Evolutionary conservation across 2,113 vertebrate species (phyloP).

Genomic region (Mustelus asterias): DNA sequence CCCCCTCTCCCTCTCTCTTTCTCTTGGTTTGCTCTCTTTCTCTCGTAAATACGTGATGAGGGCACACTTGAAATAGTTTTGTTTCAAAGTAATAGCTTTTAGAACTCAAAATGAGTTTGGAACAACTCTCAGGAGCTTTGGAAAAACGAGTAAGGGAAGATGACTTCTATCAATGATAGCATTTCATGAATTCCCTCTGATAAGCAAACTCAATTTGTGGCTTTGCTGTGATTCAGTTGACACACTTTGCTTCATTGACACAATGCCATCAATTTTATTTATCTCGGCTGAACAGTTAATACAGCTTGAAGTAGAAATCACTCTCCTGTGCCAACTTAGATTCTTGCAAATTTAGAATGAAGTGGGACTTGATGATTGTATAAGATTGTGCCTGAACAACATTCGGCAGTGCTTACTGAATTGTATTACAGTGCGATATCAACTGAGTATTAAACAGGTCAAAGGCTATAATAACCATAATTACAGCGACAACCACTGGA

Average conservation of each 20-base stretch:
- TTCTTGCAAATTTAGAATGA: constrained; percentile 27
- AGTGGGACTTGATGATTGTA: neutral
- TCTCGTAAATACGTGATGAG: neutral
- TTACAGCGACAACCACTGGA: too few relatives aligned
- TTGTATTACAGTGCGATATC: neutral
- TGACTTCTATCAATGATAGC: neutral
- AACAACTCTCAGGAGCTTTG: neutral
- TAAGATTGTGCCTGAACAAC: neutral
- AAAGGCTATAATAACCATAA: neutral
- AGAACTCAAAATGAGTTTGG: neutral
- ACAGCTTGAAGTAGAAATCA: constrained; percentile 26
- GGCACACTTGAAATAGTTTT: neutral
- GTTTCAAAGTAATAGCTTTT: neutral
- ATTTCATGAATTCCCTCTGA: neutral
- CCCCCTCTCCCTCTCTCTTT: neutral
- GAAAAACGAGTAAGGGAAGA: neutral
- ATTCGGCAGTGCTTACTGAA: neutral
- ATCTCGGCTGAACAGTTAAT: constrained; percentile 6
- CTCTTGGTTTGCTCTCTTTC: neutral
- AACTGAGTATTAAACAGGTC: neutral
- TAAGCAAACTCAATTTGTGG: neutral
- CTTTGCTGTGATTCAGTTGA: neutral
- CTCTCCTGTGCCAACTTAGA: constrained; percentile 16
- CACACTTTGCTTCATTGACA: neutral
- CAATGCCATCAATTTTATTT: constrained; percentile 22